Base-by-base conservation (phyloP, 2,888 invertebrate species). In the Horisme vitalbata region DNA sequence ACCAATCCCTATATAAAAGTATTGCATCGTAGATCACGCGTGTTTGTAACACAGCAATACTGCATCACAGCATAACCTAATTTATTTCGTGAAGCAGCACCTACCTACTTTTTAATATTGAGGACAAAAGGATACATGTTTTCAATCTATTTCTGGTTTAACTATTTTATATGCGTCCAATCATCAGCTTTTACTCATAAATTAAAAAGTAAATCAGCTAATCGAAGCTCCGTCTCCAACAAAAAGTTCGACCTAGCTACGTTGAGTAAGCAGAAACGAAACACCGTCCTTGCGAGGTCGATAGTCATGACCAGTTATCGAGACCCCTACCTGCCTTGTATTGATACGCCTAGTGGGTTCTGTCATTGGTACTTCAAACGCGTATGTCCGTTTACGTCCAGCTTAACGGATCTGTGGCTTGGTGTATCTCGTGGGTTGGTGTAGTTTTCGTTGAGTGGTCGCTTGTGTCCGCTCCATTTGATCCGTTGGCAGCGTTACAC, bases 281-380 rank as follows among this genome's bases (percentile, higher is more conserved):
- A 69, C 58, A 55, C 83, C 84, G 87, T 84, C 88, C 88, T 88
- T 88, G 87, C 63, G 78, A 83, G 88, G 87, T 83, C 86, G 82
- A 55, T 45, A 52, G 49, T 27, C 36, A 10, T 31, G 21, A 45
- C 59, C 56, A 59, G 33, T 38, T 48, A 28, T 34, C 33, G 13
- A 43, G 54, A 54, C 41, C 55, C 35, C 46, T 46, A 24, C 32
- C 45, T 45, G 24, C 48, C 45, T 46, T 52, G 31, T 41, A 41
- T 48, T 51, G 51, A 52, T 46, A 57, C 59, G 60, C 34, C 43
- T 10, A 27, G 27, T 36, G 13, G 34, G 54, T 30, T 52, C 54
- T 46, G 37, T 38, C 38, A 12, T 32, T 45, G 43, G 47, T 3
- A 30, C 13, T 23, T 35, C 33, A 14, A 34, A 48, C 34, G 39